Conservation (phyloP, 2,113 vertebrate species). For the Ornithorhynchus anatinus region DNA sequence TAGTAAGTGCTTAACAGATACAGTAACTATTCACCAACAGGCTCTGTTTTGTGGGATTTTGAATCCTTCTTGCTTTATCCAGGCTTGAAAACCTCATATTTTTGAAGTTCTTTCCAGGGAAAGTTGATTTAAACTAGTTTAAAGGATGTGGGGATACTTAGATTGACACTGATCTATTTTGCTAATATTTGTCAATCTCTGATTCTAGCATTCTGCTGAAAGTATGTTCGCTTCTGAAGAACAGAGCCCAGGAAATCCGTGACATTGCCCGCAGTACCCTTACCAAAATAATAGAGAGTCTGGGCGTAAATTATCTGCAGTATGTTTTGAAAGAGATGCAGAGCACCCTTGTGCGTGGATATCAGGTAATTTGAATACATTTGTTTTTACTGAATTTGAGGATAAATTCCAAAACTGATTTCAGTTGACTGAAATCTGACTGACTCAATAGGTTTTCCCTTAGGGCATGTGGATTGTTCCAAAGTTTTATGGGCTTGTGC, state of each 20-base stretch:
- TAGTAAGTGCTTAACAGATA: too few species aligned
- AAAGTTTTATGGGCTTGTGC: too few species aligned
- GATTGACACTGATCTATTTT: background rate
- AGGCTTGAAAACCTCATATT: too few species aligned
- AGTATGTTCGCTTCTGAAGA: constrained; percentile 89
- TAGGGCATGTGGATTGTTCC: too few species aligned
- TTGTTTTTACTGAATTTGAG: background rate
- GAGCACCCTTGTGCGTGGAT: constrained; percentile 86
- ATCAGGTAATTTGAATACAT: constrained; percentile 79
- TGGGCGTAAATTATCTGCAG: constrained; percentile 85
- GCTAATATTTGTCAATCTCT: constrained; percentile 6
- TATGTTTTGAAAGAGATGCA: constrained; percentile 93
- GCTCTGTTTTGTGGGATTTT: too few species aligned
- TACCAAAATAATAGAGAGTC: constrained; percentile 87
- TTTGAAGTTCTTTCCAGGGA: background rate
- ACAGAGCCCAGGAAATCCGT: constrained; percentile 92
- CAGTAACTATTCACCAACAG: too few species aligned
- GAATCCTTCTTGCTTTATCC: too few species aligned
- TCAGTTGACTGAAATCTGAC: too few species aligned
- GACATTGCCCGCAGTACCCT: constrained; percentile 90
- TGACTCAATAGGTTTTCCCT: too few species aligned
- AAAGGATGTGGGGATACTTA: background rate
- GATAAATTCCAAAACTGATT: too few species aligned
- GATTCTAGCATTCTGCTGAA: constrained; percentile 87
- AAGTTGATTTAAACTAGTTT: background rate